Evolutionary conservation across 1,140 invertebrate species (phyloP).

Genomic region (Pissodes strobi): DNA sequence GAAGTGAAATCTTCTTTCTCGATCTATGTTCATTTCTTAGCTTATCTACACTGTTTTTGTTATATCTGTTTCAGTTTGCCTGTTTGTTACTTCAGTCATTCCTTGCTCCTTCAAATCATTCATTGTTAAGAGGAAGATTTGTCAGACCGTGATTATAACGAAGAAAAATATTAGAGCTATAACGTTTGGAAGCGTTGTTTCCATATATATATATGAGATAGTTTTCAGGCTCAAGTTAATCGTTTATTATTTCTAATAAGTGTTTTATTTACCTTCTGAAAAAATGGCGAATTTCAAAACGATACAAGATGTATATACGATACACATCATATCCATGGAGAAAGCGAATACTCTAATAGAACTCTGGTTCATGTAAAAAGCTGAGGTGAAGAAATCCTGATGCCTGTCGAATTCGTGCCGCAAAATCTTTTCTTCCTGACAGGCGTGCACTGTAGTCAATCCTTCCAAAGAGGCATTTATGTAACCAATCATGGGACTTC

Average conservation of each 20-base stretch:
- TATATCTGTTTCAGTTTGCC: too few relatives aligned
- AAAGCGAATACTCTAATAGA: conserved; percentile 72
- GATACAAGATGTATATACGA: conserved; percentile 50
- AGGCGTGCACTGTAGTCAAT: conserved; percentile 69
- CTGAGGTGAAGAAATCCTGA: conserved; percentile 66
- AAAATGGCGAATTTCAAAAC: conserved; percentile 36
- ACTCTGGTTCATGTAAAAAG: conserved; percentile 69
- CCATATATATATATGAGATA: too few relatives aligned
- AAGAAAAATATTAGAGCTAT: too few relatives aligned
- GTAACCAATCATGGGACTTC: conserved; percentile 71
- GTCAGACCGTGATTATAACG: too few relatives aligned
- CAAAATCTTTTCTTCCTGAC: conserved; percentile 61
- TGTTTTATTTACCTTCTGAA: conserved; percentile 19
- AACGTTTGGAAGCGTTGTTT: too few relatives aligned
- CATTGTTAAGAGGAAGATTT: too few relatives aligned
- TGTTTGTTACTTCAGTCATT: too few relatives aligned
- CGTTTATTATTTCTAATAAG: too few relatives aligned
- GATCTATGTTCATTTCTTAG: too few relatives aligned
- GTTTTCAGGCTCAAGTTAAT: too few relatives aligned
- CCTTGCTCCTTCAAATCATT: not conserved
- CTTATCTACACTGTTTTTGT: too few relatives aligned
- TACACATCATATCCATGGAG: conserved; percentile 76
- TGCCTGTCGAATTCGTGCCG: conserved; percentile 64
- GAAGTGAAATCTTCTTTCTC: too few relatives aligned
- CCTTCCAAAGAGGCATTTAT: conserved; percentile 71